Conservation (phyloP, 2,888 invertebrate genomes). For the Boloria selene region DNA sequence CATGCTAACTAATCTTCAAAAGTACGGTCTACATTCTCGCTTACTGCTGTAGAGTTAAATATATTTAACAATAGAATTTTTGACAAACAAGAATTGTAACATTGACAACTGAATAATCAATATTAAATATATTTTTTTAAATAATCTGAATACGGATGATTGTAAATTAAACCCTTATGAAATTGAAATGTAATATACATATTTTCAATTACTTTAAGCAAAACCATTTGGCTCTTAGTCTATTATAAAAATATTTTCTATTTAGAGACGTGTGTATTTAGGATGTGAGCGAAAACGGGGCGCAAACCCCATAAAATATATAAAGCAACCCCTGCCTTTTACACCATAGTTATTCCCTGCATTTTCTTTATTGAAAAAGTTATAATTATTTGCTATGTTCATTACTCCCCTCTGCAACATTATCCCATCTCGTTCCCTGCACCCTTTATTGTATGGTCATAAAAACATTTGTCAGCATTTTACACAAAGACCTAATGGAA, state of each 20-base stretch:
- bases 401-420: neutral
- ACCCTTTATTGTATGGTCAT: neutral
- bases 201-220: too few relatives aligned
- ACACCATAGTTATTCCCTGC: neutral
- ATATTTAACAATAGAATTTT: neutral
- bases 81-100: too few relatives aligned
- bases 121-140: too few relatives aligned
- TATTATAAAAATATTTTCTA: too few relatives aligned
- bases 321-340: too few relatives aligned
- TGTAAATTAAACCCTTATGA: neutral
- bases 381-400: slow-evolving; percentile 1
- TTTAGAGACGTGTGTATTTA: too few relatives aligned
- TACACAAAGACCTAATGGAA: slow-evolving; percentile 9
- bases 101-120: too few relatives aligned
- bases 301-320: too few relatives aligned
- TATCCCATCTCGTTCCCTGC: neutral
- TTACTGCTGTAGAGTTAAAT: neutral
- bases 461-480: slow-evolving; percentile 11
- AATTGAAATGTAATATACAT: neutral
- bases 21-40: neutral
- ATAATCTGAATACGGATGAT: too few relatives aligned
- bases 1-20: slow-evolving; percentile 1
- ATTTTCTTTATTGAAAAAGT: slow-evolving; percentile 10
- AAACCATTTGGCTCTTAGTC: too few relatives aligned
- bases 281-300: too few relatives aligned